Percentiles rank a stretch among this genome's conserved stretches.
Conservation (phyloP, 1,140 invertebrate genomes). For the Odontomachus brunneus region DNA sequence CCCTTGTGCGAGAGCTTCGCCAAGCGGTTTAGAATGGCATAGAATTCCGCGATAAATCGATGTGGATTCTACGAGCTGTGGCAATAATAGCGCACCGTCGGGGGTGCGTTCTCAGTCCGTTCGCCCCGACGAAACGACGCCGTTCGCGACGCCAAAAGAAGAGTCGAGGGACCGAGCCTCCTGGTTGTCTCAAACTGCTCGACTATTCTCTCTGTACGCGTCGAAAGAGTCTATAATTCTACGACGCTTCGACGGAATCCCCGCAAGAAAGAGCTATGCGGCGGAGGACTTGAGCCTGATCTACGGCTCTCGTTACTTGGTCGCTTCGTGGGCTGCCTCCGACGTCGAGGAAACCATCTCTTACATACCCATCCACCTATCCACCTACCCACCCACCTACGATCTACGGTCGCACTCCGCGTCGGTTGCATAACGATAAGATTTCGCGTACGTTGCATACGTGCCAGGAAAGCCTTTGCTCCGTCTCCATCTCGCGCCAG, state of each 20-base stretch:
- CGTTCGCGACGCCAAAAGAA: background rate
- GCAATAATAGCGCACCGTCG: constrained; percentile 22
- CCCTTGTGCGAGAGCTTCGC: background rate
- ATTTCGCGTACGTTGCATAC: constrained; percentile 55
- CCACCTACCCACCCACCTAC: background rate
- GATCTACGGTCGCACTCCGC: background rate
- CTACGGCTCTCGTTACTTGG: constrained; percentile 50
- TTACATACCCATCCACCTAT: background rate
- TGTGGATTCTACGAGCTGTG: background rate
- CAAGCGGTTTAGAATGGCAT: background rate
- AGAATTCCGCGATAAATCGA: constrained; percentile 36
- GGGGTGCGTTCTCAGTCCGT: background rate
- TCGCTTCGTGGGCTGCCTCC: constrained; percentile 42
- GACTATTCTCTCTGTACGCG: constrained; percentile 11
- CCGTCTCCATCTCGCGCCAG: constrained; percentile 46
- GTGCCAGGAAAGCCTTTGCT: constrained; percentile 46
- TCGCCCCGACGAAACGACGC: constrained; percentile 1
- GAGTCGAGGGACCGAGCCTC: background rate
- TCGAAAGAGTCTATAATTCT: constrained; percentile 56
- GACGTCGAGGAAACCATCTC: constrained; percentile 18
- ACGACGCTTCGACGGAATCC: constrained; percentile 40
- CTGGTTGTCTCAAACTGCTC: background rate
- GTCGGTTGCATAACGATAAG: constrained; percentile 56
- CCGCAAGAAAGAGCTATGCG: constrained; percentile 48
- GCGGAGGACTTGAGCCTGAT: constrained; percentile 53